Conservation (phyloP, 2,113 vertebrate genomes). For the pig (Sus scrofa) region T2T-Sscrofa CM000824.6:135405001-135405500, state of each 20-base stretch:
- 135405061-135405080: neutral
- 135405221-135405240: neutral
- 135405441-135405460: neutral
- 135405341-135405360: neutral
- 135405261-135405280: neutral
- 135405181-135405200: neutral
- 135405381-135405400: neutral
- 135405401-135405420: neutral
- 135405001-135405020: neutral
- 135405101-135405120: neutral
- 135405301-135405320: neutral
- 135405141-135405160: neutral
- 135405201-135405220: neutral
- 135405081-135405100: neutral
- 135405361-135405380: neutral
- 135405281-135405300: neutral
- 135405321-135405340: neutral
- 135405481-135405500: neutral
- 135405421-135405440: neutral
- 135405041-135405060: neutral
- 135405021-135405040: neutral
- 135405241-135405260: neutral
- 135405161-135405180: neutral
- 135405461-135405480: neutral
- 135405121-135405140: neutral